Evolutionary conservation across 2,888 invertebrate species (phyloP).

Genomic region (Tricholauxania praeusta): DNA sequence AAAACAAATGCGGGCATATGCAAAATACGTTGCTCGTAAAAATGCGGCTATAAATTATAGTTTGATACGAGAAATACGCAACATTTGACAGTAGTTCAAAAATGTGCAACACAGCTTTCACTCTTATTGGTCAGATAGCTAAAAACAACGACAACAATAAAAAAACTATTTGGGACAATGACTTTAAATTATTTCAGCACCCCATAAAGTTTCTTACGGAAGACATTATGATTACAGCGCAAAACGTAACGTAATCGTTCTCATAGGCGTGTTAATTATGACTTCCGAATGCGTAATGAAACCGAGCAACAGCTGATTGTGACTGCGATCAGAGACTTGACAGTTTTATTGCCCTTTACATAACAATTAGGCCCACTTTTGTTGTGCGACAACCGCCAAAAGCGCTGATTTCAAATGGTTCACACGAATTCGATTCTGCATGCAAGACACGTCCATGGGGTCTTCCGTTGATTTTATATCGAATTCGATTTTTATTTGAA

Average conservation of each 20-base stretch:
- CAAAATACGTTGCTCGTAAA: too few relatives aligned
- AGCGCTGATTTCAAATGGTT: conserved; percentile 23
- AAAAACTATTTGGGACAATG: neutral
- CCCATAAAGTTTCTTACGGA: too few relatives aligned
- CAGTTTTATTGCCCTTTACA: conserved; percentile 30
- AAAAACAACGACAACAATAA: neutral
- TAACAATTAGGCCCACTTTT: conserved; percentile 46
- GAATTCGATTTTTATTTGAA: conserved; percentile 54
- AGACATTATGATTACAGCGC: neutral
- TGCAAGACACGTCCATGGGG: conserved; percentile 48
- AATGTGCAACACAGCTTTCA: conserved; percentile 32
- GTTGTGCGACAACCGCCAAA: conserved; percentile 46
- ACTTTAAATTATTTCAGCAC: neutral
- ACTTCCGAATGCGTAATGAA: conserved; percentile 32
- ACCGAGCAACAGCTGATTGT: too few relatives aligned
- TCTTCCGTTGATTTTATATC: conserved; percentile 37
- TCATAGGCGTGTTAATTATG: conserved; percentile 20
- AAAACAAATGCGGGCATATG: too few relatives aligned
- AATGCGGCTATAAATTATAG: too few relatives aligned
- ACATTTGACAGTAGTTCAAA: conserved; percentile 46
- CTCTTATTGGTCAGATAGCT: neutral
- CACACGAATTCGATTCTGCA: conserved; percentile 37
- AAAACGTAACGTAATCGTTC: conserved; percentile 4
- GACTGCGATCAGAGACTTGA: conserved; percentile 43
- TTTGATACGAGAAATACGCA: too few relatives aligned